Evolutionary conservation across 2,797 vertebrate genomes (phyloP), one percentile per base, ranked within the genome.

Genomic region (Sylvia borin): DNA sequence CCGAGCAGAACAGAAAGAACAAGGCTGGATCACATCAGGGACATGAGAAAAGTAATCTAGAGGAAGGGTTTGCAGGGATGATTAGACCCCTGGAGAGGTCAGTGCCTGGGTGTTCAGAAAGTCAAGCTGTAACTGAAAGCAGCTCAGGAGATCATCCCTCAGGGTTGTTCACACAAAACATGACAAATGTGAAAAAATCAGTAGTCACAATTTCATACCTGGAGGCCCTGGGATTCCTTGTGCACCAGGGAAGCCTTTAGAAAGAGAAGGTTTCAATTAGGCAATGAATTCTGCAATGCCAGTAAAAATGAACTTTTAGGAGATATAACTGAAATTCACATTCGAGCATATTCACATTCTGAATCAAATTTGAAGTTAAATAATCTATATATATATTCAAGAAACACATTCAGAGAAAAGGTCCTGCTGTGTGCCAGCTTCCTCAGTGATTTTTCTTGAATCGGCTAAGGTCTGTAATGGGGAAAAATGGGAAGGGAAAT

Each of bases 211-310:
- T 58, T 77, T 73, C 95, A 95, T 97, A 99, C 99, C 99, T 98
- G 98, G 98, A 55, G 71, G 97, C 93, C 99, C 99, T 48, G 97
- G 85, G 4, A 94, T 71, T 94, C 99, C 99, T 90, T 94, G 96
- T 40, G 95, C 57, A 85, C 99, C 99, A 85, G 95, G 96, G 47
- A 95, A 97, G 94, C 99, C 99, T 99, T 75, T 47, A 89, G 93
- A 96, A 71, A 94, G 93, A 80, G 36, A 92, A 22, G 20, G n/a
- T 87, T 90, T 73, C 50, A 42, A 48, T 96, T 85, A 95, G 34
- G 8, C 16, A 73, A 50, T 31, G 14, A 91, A 88, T 71, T 60
- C 60, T 58, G 29, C 36, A 81, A 47, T 62, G 36, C 18, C 42
- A 78, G 13, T 2, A 0, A 38, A 34, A 68, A 22, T 20, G 47